Conservation (phyloP, 1,140 invertebrate genomes). For the Sminthurinus signatus region DNA sequence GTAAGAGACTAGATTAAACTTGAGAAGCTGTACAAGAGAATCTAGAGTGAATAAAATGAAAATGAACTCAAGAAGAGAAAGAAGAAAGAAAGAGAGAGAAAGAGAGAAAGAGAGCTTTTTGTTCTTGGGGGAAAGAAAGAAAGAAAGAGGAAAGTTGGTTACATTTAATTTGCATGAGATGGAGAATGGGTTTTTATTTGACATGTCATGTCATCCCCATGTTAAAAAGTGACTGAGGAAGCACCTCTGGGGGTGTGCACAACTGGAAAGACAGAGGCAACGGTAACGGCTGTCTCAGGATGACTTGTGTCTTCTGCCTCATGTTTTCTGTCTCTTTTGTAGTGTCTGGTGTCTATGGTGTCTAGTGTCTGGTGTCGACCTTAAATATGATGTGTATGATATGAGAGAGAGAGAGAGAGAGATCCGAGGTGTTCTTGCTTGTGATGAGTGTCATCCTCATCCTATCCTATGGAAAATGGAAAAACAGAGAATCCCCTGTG, state of each 20-base stretch:
- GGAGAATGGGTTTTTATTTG: slow-evolving; percentile 19
- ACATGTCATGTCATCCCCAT: slow-evolving; percentile 11
- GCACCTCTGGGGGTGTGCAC: too few relatives aligned
- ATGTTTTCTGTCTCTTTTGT: too few relatives aligned
- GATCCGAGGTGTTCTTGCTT: too few relatives aligned
- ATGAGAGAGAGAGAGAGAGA: too few relatives aligned
- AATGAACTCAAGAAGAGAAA: background rate
- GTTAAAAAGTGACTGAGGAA: background rate
- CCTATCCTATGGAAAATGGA: too few relatives aligned
- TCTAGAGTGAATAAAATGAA: background rate
- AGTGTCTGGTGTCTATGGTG: background rate
- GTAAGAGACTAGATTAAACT: background rate
- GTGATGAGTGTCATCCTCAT: too few relatives aligned
- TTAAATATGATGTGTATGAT: slow-evolving; percentile 3
- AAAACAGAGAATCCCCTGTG: slow-evolving; percentile 1
- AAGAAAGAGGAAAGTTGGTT: slow-evolving; percentile 14
- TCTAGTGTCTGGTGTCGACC: slow-evolving; percentile 4
- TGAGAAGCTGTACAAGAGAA: background rate
- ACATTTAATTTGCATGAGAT: slow-evolving; percentile 20
- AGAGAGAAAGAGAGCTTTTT: background rate
- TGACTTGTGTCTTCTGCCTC: too few relatives aligned
- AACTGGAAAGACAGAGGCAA: too few relatives aligned
- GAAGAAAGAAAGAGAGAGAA: slow-evolving; percentile 4
- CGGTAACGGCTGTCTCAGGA: background rate
- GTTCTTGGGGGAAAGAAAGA: background rate